Evolutionary conservation across 2,113 vertebrate species (phyloP).

Genomic region (Balaeniceps rex): DNA sequence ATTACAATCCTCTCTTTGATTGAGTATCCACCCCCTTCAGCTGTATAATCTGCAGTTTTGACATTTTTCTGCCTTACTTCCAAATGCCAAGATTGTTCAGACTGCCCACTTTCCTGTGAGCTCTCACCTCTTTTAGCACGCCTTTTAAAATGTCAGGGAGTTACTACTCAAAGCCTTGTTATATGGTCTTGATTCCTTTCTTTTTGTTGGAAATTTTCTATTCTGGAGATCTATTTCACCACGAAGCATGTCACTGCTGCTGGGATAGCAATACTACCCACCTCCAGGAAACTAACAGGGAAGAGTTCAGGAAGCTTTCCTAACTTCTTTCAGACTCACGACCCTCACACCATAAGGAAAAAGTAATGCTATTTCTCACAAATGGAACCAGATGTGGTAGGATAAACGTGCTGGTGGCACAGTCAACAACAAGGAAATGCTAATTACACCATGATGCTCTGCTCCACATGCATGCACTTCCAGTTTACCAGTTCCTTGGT

Average conservation of each 20-base stretch:
- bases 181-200: neutral
- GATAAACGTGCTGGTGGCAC: neutral
- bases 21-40: neutral
- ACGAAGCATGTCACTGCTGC: neutral
- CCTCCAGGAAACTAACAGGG: neutral
- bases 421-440: neutral
- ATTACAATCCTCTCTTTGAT: neutral
- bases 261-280: neutral
- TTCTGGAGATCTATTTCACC: neutral
- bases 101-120: neutral
- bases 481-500: neutral
- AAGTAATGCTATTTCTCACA: neutral
- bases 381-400: neutral
- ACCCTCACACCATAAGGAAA: neutral
- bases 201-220: neutral
- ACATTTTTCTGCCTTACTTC: neutral
- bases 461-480: neutral
- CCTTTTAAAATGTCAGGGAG: neutral
- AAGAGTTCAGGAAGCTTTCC: neutral
- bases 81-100: neutral
- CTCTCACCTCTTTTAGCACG: neutral
- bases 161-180: neutral
- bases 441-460: neutral
- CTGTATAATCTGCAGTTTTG: neutral
- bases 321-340: neutral